Percentiles rank a stretch among this genome's conserved stretches.
Conservation (phyloP, 2,797 vertebrate genomes). For the Hozukius guyotensis region DNA sequence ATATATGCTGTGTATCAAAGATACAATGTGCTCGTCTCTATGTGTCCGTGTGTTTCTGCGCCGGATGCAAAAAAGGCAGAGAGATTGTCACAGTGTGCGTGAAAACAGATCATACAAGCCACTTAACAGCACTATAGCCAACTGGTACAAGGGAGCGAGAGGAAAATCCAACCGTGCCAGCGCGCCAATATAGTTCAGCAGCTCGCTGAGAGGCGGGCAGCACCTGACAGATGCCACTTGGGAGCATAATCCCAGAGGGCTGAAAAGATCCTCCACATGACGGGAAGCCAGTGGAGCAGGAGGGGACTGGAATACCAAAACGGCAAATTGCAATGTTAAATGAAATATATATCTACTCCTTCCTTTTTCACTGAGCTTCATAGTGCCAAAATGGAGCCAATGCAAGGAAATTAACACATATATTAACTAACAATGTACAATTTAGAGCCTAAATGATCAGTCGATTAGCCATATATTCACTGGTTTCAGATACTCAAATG, state of each 20-base stretch:
- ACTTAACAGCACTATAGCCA: constrained; percentile 38
- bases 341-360: neutral
- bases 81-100: constrained; percentile 3
- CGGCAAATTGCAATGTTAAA: neutral
- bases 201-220: constrained; percentile 69
- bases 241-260: constrained; percentile 44
- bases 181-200: constrained; percentile 64
- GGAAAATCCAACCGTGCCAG: constrained; percentile 47
- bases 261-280: constrained; percentile 56
- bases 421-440: too few relatives aligned
- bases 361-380: too few relatives aligned
- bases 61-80: constrained; percentile 3
- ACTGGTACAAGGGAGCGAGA: constrained; percentile 38
- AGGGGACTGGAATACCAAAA: constrained; percentile 37
- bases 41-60: neutral
- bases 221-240: constrained; percentile 81
- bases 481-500: neutral
- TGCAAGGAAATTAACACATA: too few relatives aligned
- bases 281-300: constrained; percentile 44
- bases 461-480: neutral
- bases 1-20: neutral
- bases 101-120: constrained; percentile 40
- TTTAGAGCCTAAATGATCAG: too few relatives aligned
- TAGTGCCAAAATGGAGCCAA: too few relatives aligned
- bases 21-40: neutral